Evolutionary conservation across 2,888 invertebrate genomes (phyloP).

Genomic region (Vanessa cardui): DNA sequence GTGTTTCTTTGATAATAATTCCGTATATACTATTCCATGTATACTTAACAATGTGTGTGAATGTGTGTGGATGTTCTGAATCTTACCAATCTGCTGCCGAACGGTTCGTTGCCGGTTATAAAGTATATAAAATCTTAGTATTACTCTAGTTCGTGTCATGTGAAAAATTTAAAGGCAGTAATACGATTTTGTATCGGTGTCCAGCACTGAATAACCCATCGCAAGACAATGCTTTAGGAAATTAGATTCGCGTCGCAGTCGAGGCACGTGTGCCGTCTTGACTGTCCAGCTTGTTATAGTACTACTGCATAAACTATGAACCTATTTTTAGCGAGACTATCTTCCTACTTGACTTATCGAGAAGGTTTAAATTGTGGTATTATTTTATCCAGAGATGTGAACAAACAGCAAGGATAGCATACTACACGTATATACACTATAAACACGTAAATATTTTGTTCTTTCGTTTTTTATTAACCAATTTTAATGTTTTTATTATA

Average conservation of each 20-base stretch:
- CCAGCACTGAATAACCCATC: slow-evolving; percentile 41
- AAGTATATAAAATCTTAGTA: no score
- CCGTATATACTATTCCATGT: no score
- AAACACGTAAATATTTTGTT: no score
- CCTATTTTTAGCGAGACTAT: not conserved
- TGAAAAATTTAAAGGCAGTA: slow-evolving; percentile 35
- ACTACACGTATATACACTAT: no score
- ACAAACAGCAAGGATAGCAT: no score
- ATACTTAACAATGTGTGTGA: no score
- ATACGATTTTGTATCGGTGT: slow-evolving; percentile 37
- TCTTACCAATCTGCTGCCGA: no score
- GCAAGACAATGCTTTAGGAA: slow-evolving; percentile 70
- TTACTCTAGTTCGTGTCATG: slow-evolving; percentile 1
- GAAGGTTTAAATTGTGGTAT: not conserved
- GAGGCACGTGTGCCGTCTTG: slow-evolving; percentile 61
- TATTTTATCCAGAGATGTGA: not conserved
- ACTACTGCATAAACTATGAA: slow-evolving; percentile 40
- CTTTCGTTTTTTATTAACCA: no score
- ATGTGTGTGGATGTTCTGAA: no score
- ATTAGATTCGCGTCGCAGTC: slow-evolving; percentile 70
- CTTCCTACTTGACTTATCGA: not conserved
- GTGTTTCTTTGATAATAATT: no score
- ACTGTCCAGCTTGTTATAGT: slow-evolving; percentile 53
- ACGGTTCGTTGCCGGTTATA: no score
- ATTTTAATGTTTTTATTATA: no score